A percentile compares a stretch with the other conserved stretches of the same genome.
Conservation (phyloP, 2,888 invertebrate species). For the Cerceris rybyensis region DNA sequence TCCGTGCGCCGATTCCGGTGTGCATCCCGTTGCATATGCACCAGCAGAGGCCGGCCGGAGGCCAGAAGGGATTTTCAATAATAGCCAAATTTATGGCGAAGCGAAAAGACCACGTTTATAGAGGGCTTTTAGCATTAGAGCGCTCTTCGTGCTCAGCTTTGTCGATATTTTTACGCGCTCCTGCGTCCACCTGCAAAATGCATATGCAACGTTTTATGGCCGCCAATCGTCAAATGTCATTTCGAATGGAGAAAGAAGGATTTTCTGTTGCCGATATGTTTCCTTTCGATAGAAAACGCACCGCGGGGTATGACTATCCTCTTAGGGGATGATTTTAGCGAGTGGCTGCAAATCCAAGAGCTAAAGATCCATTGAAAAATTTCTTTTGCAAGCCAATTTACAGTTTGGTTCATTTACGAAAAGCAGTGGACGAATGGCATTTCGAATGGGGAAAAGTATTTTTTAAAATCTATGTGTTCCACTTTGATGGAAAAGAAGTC, state of each 20-base stretch:
- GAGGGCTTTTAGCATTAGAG: conserved; percentile 53
- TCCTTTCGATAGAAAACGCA: too few relatives aligned
- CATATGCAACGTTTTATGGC: conserved; percentile 23
- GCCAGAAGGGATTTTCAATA: conserved; percentile 65
- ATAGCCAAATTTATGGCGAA: conserved; percentile 63
- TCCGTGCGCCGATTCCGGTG: background rate
- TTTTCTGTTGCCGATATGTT: too few relatives aligned
- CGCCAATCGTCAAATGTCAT: background rate
- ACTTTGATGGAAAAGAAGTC: too few relatives aligned
- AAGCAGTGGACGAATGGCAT: too few relatives aligned
- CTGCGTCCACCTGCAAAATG: conserved; percentile 27
- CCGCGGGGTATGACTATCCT: too few relatives aligned
- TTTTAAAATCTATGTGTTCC: too few relatives aligned
- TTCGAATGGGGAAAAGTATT: too few relatives aligned
- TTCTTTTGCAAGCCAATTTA: too few relatives aligned
- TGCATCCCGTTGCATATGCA: conserved; percentile 22
- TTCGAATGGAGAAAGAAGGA: background rate
- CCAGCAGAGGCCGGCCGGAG: conserved; percentile 3
- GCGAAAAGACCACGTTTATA: conserved; percentile 52
- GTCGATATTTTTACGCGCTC: conserved; percentile 22
- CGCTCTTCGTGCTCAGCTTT: background rate
- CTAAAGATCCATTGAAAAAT: too few relatives aligned
- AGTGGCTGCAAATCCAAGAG: too few relatives aligned
- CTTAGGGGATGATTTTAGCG: too few relatives aligned
- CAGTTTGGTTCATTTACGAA: too few relatives aligned